These are phyloP conservation scores for Amphiprion percula DNA, from an alignment of 2,113 vertebrate genomes.

Conservation along the genomic window DNA sequence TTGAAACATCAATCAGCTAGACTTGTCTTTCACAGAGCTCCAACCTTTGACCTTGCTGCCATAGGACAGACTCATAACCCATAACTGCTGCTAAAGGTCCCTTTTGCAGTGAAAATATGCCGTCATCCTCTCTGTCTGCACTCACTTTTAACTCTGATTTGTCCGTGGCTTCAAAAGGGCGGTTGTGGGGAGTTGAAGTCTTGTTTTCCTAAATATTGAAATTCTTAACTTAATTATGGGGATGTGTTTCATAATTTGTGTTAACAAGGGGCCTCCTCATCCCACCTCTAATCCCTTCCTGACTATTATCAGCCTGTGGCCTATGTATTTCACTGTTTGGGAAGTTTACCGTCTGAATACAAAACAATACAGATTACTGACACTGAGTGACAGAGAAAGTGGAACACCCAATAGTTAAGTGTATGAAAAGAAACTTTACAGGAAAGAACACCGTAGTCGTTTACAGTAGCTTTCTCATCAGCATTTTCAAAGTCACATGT, in stretches of 20 bases:
- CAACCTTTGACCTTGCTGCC: constrained; percentile 28
- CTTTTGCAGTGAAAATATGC: constrained; percentile 19
- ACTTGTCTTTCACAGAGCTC: constrained; percentile 16
- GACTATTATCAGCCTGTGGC: constrained; percentile 51
- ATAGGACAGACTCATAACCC: constrained; percentile 3
- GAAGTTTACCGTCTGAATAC: constrained; percentile 58
- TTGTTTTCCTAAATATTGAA: constrained; percentile 69
- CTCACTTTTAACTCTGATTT: constrained; percentile 17
- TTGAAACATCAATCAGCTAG: neutral
- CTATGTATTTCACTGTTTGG: constrained; percentile 42
- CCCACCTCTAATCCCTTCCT: constrained; percentile 64
- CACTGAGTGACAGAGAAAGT: constrained; percentile 44
- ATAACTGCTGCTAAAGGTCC: neutral
- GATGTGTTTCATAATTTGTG: constrained; percentile 70
- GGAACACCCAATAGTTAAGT: constrained; percentile 27
- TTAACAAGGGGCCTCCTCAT: constrained; percentile 66
- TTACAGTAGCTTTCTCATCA: neutral
- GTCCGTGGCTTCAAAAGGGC: constrained; percentile 25
- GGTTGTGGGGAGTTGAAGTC: constrained; percentile 28
- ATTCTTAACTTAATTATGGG: constrained; percentile 74
- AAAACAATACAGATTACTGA: constrained; percentile 50
- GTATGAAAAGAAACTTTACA: neutral
- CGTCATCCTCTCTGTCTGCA: constrained; percentile 12
- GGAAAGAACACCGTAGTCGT: neutral
- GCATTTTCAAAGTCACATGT: constrained; percentile 1